Evolutionary conservation across 2,888 invertebrate genomes (phyloP), one percentile per base, ranked within the genome.

Genomic region (Amiota minor): DNA sequence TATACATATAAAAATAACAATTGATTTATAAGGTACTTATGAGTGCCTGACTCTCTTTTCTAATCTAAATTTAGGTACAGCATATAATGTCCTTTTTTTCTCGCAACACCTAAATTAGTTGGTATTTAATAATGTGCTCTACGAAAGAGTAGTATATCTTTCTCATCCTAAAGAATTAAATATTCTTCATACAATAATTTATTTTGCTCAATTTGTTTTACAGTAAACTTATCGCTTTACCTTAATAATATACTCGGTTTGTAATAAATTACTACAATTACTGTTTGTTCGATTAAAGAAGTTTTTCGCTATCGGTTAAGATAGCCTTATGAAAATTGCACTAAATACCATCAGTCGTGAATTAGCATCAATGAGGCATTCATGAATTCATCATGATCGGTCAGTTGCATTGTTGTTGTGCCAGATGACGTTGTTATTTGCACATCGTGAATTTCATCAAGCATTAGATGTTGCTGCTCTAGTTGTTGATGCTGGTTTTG

Each of bases 351-450:
- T 69, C 50, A 84, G 62, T 85, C 83, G 49, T 85, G 81, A 45
- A 85, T 80, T 16, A 85, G 84, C 84, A 86, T 86, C 1, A 84
- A 59, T 0, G 84, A 83, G 49, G 84, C 77, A 45, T 85, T 81
- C 76, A 84, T 83, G 55, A 86, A 71, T 18, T 76, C 64, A 9
- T 86, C 82, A 8, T 81, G 85, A 10, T 86, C 85, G n/a, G 85
- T 69, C 11, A 83, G 72, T 59, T 83, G 85, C 53, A 83, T 18
- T 9, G 84, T 47, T 16, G 75, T 71, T 61, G 79, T 23, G 45
- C 53, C 64, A 9, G 64, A 35, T 10, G 71, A 16, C 12, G 46
- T 70, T 46, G 59, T 49, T 9, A 72, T 14, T 50, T 72, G 62
- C 49, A 80, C 46, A 35, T 76, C 75, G 47, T 79, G 79, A 35